These are phyloP conservation scores for Ernsta delagoae DNA, from an alignment of 2,888 invertebrate species.

Conservation along the genomic window DNA sequence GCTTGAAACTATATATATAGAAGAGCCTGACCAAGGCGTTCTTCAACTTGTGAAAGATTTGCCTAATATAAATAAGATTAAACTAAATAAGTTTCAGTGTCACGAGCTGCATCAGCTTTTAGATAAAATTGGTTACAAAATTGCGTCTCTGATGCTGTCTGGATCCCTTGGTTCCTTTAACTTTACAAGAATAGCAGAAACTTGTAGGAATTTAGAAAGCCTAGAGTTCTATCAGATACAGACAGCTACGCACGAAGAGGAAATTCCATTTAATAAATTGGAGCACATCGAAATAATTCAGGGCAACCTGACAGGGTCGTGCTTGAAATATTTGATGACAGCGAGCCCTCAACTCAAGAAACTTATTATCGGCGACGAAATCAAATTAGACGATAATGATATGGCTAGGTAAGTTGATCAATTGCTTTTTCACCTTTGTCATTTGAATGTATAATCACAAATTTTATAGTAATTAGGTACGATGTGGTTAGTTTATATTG, in stretches of 20 bases:
- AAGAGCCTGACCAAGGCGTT: constrained; percentile 85
- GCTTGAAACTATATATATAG: constrained; percentile 87
- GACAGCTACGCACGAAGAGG: constrained; percentile 82
- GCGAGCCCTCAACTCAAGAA: constrained; percentile 85
- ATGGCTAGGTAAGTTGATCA: constrained; percentile 80
- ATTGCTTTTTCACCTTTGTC: neutral
- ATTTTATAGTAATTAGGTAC: too few relatives aligned
- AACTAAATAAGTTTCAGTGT: constrained; percentile 86
- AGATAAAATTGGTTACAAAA: constrained; percentile 81
- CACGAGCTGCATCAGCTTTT: constrained; percentile 85
- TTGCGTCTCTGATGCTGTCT: constrained; percentile 84
- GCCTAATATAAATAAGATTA: constrained; percentile 81
- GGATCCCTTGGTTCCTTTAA: constrained; percentile 85
- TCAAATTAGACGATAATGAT: constrained; percentile 88
- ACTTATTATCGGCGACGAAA: constrained; percentile 87
- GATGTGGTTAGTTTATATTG: too few relatives aligned
- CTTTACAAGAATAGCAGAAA: constrained; percentile 84
- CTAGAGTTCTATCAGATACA: constrained; percentile 88
- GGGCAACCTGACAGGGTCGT: constrained; percentile 84
- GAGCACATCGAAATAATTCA: constrained; percentile 88
- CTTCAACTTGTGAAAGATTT: constrained; percentile 78
- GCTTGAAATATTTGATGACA: constrained; percentile 86
- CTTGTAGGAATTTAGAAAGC: constrained; percentile 85
- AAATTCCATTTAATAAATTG: constrained; percentile 85
- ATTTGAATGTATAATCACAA: neutral